These are phyloP conservation scores for Drosophila pruinosa DNA, from an alignment of 1,140 invertebrate species.

Conservation along the genomic window DNA sequence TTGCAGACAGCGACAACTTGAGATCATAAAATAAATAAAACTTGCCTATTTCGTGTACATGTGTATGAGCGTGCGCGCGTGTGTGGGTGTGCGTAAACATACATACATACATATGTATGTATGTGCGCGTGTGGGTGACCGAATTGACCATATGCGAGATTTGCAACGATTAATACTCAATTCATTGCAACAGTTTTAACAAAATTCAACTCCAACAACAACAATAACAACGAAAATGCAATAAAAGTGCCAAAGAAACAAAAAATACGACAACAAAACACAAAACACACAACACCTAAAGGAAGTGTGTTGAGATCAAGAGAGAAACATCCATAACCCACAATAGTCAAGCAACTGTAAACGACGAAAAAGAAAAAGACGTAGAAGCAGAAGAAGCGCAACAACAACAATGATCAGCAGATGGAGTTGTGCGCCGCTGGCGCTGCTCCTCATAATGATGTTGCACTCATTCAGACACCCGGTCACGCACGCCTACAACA, in stretches of 20 bases:
- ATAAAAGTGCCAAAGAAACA: slow-evolving; percentile 42
- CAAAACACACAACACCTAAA: not conserved
- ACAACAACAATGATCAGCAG: slow-evolving; percentile 20
- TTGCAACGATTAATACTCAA: slow-evolving; percentile 45
- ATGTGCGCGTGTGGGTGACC: not conserved
- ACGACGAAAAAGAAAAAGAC: not conserved
- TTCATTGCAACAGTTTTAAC: slow-evolving; percentile 33
- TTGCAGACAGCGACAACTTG: slow-evolving; percentile 44
- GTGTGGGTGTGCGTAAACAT: not conserved
- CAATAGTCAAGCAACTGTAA: slow-evolving; percentile 2
- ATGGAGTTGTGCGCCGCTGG: slow-evolving; percentile 7
- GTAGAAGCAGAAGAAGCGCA: too few relatives aligned
- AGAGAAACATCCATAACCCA: slow-evolving; percentile 13
- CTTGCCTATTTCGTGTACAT: slow-evolving; percentile 30
- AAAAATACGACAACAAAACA: slow-evolving; percentile 13
- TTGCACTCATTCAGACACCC: slow-evolving; percentile 4
- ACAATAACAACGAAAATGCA: slow-evolving; percentile 59
- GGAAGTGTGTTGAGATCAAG: not conserved
- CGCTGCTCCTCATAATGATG: slow-evolving; percentile 8
- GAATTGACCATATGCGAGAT: slow-evolving; percentile 55
- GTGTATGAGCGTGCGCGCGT: not conserved
- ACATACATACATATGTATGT: too few relatives aligned
- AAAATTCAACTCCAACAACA: slow-evolving; percentile 27
- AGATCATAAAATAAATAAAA: slow-evolving; percentile 57
- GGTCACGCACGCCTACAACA: slow-evolving; percentile 60